Base-by-base conservation (phyloP, 2,888 invertebrate species). In the Zaprionus lineosus region DNA sequence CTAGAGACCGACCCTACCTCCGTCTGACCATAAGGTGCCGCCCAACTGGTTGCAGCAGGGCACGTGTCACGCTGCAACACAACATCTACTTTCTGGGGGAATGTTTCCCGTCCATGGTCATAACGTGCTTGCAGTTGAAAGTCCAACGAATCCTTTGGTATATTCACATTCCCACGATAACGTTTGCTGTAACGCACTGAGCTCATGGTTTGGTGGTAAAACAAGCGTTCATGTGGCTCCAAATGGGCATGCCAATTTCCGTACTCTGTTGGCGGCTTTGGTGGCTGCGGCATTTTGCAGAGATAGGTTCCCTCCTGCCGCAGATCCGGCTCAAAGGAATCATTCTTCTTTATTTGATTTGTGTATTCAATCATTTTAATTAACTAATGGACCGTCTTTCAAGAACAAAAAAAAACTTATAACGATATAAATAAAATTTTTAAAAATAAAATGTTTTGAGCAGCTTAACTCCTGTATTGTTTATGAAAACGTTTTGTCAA, bases 81-180 rank as follows among this genome's bases (percentile, higher is more conserved):
- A 0, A 92, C 87, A 77, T 95, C 94, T 7, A 91, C 91, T 62
- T 91, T 92, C 51, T 93, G 93, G 0, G 93, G 92, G 76, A 94
- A 94, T 2, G 89, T 76, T 74, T 94, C 94, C 0, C 89, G 89
- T 0, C 92, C 92, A 61, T 95, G 95, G 75, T 93, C 91, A 86
- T 95, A 96, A 0, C 93, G 92, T 0, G 95, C 91, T 2, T 92
- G 90, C 41, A 96, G 88, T 3, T 93, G 90, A 46, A 94, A 91
- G 86, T 96, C 96, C 55, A 96, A 90, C 36, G 93, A 92, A 86
- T 95, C 95, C 14, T 91, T 90, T 0, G 95, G 95, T 19, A 89
- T 79, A 37, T 73, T 69, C 1, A 75, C 57, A 55, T 78, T 79
- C 7, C 76, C 84, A 5, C 79, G 67, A 68, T 90, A 92, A 34